These are phyloP conservation scores for Xiphophorus couchianus DNA, from an alignment of 2,113 vertebrate species.

Conservation along the genomic window DNA sequence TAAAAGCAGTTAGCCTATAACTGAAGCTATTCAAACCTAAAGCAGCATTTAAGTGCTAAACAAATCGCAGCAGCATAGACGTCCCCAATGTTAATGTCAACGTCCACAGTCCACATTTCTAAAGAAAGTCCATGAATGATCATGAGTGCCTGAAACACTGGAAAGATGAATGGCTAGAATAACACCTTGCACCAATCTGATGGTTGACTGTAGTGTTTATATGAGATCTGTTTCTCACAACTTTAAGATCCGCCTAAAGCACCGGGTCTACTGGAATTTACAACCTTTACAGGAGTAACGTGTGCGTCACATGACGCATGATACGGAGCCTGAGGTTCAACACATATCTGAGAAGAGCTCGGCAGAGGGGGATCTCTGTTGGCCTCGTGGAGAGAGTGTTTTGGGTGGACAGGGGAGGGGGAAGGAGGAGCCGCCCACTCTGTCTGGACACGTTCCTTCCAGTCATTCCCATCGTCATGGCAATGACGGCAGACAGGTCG, in stretches of 20 bases:
- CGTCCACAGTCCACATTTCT: neutral
- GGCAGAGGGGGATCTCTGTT: constrained; percentile 19
- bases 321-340: constrained; percentile 23
- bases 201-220: neutral
- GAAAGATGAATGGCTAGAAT: neutral
- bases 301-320: constrained; percentile 23
- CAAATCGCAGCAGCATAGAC: too few relatives aligned
- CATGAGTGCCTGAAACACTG: too few relatives aligned
- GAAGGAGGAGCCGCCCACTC: constrained; percentile 54
- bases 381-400: constrained; percentile 28
- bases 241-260: neutral
- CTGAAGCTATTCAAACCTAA: too few relatives aligned
- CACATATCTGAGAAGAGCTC: constrained; percentile 37
- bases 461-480: constrained; percentile 57
- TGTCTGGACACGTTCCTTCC: constrained; percentile 63
- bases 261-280: neutral
- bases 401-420: constrained; percentile 15
- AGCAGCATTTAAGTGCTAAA: too few relatives aligned
- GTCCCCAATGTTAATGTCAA: too few relatives aligned
- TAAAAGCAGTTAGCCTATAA: too few relatives aligned
- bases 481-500: constrained; percentile 49
- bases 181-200: too few relatives aligned
- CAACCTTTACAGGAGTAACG: neutral
- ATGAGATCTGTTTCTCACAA: neutral
- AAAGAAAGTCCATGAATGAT: neutral